Evolutionary conservation across 2,888 invertebrate species (phyloP).

Genomic region (Litoditis marina): DNA sequence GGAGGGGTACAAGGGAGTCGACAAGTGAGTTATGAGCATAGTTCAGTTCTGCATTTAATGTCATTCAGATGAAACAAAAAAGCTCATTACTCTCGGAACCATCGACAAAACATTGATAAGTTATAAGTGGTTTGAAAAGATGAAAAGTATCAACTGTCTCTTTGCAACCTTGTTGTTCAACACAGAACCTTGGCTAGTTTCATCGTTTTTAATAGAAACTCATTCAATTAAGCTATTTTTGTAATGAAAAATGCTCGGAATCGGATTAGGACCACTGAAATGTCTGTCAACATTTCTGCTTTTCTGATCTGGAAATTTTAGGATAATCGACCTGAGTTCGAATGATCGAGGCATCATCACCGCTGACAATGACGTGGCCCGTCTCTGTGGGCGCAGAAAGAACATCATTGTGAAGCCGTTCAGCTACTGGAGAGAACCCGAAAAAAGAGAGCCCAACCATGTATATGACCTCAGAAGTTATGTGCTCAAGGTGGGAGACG

Average conservation of each 20-base stretch:
- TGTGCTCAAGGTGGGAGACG: constrained; percentile 72
- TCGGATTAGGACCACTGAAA: too few species aligned
- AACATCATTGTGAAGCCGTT: constrained; percentile 80
- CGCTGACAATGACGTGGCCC: constrained; percentile 49
- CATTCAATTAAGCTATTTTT: neutral
- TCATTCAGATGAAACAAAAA: neutral
- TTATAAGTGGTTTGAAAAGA: neutral
- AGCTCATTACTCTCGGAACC: neutral
- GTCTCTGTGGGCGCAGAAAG: constrained; percentile 70
- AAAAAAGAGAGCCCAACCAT: constrained; percentile 73
- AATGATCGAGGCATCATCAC: constrained; percentile 39
- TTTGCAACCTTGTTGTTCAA: too few species aligned
- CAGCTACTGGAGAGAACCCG: constrained; percentile 88
- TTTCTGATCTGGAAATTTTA: constrained; percentile 19
- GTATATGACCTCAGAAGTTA: constrained; percentile 91
- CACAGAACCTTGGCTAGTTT: neutral
- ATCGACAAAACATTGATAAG: neutral
- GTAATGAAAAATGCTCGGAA: too few species aligned
- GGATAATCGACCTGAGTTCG: constrained; percentile 33
- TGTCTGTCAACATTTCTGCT: too few species aligned
- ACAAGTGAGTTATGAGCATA: too few species aligned
- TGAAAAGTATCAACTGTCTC: too few species aligned
- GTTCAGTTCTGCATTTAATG: constrained; percentile 4
- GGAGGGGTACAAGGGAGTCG: constrained; percentile 73
- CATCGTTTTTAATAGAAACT: neutral